These are phyloP conservation scores for Garra rufa DNA, from an alignment of 2,113 vertebrate species.

Conservation along the genomic window DNA sequence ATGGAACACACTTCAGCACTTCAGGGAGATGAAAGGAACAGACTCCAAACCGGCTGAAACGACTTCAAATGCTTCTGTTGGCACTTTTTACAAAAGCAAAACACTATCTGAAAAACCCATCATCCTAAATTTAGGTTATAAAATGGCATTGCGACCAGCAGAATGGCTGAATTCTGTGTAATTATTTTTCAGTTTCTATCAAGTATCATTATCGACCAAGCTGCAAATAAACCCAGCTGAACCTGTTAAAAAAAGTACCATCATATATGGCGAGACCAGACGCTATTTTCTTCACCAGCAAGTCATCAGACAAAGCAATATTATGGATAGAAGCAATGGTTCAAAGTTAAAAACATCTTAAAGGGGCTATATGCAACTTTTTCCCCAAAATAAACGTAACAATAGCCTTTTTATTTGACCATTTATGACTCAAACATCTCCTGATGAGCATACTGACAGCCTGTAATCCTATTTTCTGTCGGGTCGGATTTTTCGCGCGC, in stretches of 20 bases:
- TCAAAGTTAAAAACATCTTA: background rate
- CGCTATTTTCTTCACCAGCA: background rate
- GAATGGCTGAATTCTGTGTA: background rate
- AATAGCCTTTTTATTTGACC: too few species aligned
- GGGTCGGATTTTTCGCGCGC: too few species aligned
- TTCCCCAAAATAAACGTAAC: too few species aligned
- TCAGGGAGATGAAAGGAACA: background rate
- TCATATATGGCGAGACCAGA: background rate
- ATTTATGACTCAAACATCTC: too few species aligned
- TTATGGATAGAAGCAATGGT: too few species aligned
- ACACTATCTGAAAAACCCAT: background rate
- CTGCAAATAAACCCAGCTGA: conserved; percentile 14
- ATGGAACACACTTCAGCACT: conserved; percentile 15
- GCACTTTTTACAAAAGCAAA: background rate
- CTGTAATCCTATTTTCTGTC: too few species aligned
- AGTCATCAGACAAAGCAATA: background rate
- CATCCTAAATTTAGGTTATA: background rate
- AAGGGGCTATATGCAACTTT: too few species aligned
- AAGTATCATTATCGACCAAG: background rate
- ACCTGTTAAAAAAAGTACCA: background rate
- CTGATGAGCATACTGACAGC: too few species aligned
- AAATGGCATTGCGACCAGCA: background rate
- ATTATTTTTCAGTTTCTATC: conserved; percentile 3
- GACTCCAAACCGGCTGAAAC: background rate
- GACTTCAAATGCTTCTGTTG: conserved; percentile 14